A percentile compares a stretch with the other conserved stretches of the same genome.
phyloP scores from a whole-genome alignment of 2,888 invertebrate species.

The Melinaea menophilus region DNA sequence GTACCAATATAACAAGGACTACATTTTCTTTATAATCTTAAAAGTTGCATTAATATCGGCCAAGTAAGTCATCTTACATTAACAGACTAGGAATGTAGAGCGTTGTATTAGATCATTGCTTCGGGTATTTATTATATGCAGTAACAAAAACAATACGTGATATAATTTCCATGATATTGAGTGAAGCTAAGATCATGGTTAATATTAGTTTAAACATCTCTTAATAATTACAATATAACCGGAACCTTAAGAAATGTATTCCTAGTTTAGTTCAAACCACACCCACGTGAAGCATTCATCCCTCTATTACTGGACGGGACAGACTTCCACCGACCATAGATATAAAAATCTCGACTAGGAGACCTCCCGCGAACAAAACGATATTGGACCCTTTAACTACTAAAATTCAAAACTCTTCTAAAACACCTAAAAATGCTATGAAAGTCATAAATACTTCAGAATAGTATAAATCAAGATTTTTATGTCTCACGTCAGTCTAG shows the following conservation, averaged over 20 bases:
- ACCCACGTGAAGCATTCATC: conserved; percentile 6
- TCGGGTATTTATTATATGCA: conserved; percentile 4
- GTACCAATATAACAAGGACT: conserved; percentile 4
- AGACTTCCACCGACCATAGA: background rate
- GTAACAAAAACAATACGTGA: conserved; percentile 9
- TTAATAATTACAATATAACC: too few species aligned
- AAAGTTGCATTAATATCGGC: too few species aligned
- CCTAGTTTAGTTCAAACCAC: background rate
- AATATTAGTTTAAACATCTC: too few species aligned
- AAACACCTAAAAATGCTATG: conserved; percentile 23
- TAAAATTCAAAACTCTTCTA: conserved; percentile 20
- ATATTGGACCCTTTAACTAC: conserved; percentile 23
- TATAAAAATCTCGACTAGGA: conserved; percentile 17
- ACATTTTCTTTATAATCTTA: conserved; percentile 7
- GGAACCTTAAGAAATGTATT: background rate
- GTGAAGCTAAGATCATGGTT: too few species aligned
- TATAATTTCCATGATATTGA: background rate
- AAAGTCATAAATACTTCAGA: conserved; percentile 12
- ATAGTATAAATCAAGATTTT: conserved; percentile 13
- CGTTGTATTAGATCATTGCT: conserved; percentile 10
- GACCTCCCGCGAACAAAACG: conserved; percentile 6
- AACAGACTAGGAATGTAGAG: conserved; percentile 20
- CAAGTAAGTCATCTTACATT: too few species aligned
- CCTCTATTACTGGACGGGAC: conserved; percentile 6
- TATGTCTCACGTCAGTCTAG: conserved; percentile 9